Evolutionary conservation across 2,888 invertebrate genomes (phyloP).

Genomic region (Galeopsomyia nigrocyanea): DNA sequence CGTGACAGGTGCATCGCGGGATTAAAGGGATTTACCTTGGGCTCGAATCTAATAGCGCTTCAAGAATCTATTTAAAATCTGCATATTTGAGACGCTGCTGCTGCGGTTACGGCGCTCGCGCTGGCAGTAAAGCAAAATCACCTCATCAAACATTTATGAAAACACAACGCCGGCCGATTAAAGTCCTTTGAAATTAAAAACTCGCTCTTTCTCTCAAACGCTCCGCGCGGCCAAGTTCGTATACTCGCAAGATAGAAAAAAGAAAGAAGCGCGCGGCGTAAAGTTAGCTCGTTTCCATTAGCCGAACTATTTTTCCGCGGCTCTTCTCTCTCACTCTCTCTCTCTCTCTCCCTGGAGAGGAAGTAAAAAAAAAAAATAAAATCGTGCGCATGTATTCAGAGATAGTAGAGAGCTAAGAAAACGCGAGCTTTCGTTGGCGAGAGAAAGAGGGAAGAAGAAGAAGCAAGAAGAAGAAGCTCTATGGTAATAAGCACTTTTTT

Average conservation of each 20-base stretch:
- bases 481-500: conserved; percentile 45
- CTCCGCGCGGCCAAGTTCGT: conserved; percentile 11
- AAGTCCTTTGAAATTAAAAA: conserved; percentile 39
- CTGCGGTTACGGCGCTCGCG: neutral
- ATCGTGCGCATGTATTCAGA: conserved; percentile 10
- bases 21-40: no score
- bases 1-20: no score
- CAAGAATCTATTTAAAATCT: conserved; percentile 15
- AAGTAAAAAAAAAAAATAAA: no score
- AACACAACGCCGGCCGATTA: conserved; percentile 37
- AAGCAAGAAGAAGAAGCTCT: no score
- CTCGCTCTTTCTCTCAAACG: conserved; percentile 12
- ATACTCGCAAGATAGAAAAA: conserved; percentile 11
- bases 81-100: neutral
- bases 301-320: conserved; percentile 26
- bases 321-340: neutral
- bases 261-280: neutral
- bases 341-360: neutral
- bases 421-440: neutral
- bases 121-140: conserved; percentile 20
- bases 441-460: no score
- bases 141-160: conserved; percentile 43
- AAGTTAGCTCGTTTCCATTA: conserved; percentile 39
- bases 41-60: neutral
- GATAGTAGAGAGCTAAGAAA: conserved; percentile 22